Evolutionary conservation across 92 coral and sea anemone genomes (phyloP).

Genomic region (Porites lobata): DNA sequence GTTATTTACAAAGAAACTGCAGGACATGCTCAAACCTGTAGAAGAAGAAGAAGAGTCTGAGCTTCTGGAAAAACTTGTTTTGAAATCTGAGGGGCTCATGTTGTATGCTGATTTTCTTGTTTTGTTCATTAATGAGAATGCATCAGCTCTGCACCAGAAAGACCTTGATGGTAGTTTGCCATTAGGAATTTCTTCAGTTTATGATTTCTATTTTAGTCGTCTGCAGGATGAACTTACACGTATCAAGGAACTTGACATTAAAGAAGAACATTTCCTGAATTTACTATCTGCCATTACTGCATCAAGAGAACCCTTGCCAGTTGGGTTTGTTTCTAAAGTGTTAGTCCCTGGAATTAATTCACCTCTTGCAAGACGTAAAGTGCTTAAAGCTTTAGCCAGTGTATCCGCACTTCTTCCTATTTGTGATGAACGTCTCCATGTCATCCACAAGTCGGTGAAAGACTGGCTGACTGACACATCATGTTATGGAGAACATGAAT

Average conservation of each 20-base stretch:
- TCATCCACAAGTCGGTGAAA: too few relatives aligned
- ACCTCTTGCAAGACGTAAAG: background rate
- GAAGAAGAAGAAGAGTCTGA: background rate
- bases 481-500: too few relatives aligned
- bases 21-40: background rate
- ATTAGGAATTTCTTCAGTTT: constrained; percentile 23
- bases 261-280: constrained; percentile 11
- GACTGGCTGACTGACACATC: too few relatives aligned
- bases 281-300: constrained; percentile 5
- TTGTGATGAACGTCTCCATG: too few relatives aligned
- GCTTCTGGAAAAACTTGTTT: constrained; percentile 11
- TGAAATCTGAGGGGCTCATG: constrained; percentile 62
- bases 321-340: constrained; percentile 14
- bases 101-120: constrained; percentile 19
- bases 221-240: constrained; percentile 14
- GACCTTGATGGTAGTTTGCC: constrained; percentile 20
- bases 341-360: background rate
- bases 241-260: background rate
- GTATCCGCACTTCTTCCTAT: too few relatives aligned
- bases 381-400: constrained; percentile 9
- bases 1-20: constrained; percentile 28
- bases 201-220: constrained; percentile 4
- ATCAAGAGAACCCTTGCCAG: background rate
- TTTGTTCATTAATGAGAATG: background rate
- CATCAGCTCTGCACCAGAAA: background rate